phyloP scores from a whole-genome alignment of 1,140 invertebrate species.

The Drosophila nannoptera region DNA sequence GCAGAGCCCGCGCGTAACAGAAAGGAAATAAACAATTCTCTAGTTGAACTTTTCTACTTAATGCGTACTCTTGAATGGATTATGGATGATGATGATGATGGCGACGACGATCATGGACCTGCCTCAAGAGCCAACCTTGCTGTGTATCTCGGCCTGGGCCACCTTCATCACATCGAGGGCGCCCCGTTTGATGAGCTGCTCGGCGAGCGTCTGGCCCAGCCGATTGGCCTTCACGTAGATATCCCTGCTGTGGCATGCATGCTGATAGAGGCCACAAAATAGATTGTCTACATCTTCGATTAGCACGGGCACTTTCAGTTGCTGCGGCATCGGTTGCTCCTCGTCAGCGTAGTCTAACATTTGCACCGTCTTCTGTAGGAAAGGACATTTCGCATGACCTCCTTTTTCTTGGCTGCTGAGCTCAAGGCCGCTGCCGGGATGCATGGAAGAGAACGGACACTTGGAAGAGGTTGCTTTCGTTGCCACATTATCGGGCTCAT shows the following conservation, averaged over 20 bases:
- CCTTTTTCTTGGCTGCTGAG: conserved; percentile 22
- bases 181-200: conserved; percentile 86
- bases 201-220: conserved; percentile 87
- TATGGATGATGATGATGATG: conserved; percentile 9
- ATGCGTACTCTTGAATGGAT: conserved; percentile 21
- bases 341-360: conserved; percentile 72
- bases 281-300: conserved; percentile 72
- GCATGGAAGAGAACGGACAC: conserved; percentile 68
- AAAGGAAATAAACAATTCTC: conserved; percentile 41
- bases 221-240: conserved; percentile 82
- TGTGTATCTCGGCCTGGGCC: conserved; percentile 83
- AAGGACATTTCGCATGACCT: conserved; percentile 79
- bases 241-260: conserved; percentile 80
- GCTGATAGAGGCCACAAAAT: conserved; percentile 82
- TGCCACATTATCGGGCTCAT: conserved; percentile 60
- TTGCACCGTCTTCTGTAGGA: conserved; percentile 77
- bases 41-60: conserved; percentile 59
- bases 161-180: conserved; percentile 88
- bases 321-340: conserved; percentile 53
- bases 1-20: conserved; percentile 30
- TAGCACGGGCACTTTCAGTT: conserved; percentile 44
- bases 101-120: too few relatives aligned
- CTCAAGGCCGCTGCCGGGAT: conserved; percentile 62
- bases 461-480: conserved; percentile 57
- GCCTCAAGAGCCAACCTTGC: conserved; percentile 50